These are phyloP conservation scores for Cariama cristata DNA, from an alignment of 2,113 vertebrate species.

Conservation along the genomic window DNA sequence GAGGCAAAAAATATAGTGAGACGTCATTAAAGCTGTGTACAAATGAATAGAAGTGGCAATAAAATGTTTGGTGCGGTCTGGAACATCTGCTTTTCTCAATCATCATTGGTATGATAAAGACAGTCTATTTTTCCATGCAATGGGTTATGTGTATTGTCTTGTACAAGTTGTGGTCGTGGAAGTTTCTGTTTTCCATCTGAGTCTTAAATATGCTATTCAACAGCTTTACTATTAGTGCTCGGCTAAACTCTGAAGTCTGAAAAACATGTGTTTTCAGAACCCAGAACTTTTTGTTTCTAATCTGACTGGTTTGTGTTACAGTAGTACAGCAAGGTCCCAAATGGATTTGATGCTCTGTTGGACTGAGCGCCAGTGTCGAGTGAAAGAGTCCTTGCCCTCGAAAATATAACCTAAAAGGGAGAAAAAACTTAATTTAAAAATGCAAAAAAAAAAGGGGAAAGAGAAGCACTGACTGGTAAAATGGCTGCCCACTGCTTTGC, in stretches of 20 bases:
- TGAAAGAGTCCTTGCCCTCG: neutral
- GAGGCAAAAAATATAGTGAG: neutral
- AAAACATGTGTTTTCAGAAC: constrained; percentile 31
- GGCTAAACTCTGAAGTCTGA: neutral
- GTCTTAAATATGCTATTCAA: constrained; percentile 3
- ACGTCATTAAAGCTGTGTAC: neutral
- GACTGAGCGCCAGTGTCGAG: neutral
- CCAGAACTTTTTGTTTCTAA: neutral
- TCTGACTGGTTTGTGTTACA: neutral
- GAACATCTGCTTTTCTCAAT: constrained; percentile 31
- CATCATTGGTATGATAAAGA: neutral
- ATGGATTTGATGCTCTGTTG: neutral
- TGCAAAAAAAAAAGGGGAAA: neutral
- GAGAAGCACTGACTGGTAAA: neutral
- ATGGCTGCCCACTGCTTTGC: neutral
- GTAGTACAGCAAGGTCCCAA: neutral
- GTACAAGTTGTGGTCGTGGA: constrained; percentile 28
- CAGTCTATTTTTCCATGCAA: neutral
- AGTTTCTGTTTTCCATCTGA: constrained; percentile 41
- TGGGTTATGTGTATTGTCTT: neutral
- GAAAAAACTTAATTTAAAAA: neutral
- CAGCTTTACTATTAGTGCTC: neutral
- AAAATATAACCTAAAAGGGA: neutral
- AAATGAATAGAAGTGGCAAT: neutral
- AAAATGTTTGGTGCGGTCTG: neutral